phyloP scores from a whole-genome alignment of 2,888 invertebrate species.

The Caenorhabditis macrosperma region DNA sequence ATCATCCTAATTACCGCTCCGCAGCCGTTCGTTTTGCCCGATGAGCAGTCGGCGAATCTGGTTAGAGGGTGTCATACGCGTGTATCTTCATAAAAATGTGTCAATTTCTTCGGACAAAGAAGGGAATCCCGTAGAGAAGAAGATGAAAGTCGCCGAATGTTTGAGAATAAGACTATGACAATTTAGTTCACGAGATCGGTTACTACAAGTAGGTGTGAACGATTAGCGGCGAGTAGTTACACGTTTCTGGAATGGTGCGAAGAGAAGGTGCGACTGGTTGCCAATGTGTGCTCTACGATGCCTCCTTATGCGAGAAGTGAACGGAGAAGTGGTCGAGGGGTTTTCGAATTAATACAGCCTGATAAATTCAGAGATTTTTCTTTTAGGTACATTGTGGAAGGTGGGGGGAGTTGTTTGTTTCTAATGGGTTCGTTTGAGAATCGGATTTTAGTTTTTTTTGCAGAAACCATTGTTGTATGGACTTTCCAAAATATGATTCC shows the following conservation, averaged over 20 bases:
- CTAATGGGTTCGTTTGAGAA: no score
- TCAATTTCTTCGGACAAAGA: slow-evolving; percentile 18
- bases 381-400: no score
- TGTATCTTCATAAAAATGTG: slow-evolving; percentile 20
- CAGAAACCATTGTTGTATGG: no score
- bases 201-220: slow-evolving; percentile 47
- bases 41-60: background rate
- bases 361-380: no score
- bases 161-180: slow-evolving; percentile 10
- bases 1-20: slow-evolving; percentile 18
- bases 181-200: slow-evolving; percentile 23
- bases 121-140: slow-evolving; percentile 1
- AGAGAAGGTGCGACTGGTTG: slow-evolving; percentile 2
- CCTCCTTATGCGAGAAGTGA: background rate
- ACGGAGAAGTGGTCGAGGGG: slow-evolving; percentile 5
- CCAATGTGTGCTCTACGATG: background rate
- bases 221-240: slow-evolving; percentile 15
- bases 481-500: no score
- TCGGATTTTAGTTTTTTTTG: no score
- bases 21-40: background rate
- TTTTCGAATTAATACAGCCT: no score
- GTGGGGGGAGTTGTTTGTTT: no score
- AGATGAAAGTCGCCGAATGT: slow-evolving; percentile 36
- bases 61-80: slow-evolving; percentile 28
- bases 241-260: background rate